Evolutionary conservation across 2,113 vertebrate genomes (phyloP).

Genomic region (Polypterus bichir): DNA sequence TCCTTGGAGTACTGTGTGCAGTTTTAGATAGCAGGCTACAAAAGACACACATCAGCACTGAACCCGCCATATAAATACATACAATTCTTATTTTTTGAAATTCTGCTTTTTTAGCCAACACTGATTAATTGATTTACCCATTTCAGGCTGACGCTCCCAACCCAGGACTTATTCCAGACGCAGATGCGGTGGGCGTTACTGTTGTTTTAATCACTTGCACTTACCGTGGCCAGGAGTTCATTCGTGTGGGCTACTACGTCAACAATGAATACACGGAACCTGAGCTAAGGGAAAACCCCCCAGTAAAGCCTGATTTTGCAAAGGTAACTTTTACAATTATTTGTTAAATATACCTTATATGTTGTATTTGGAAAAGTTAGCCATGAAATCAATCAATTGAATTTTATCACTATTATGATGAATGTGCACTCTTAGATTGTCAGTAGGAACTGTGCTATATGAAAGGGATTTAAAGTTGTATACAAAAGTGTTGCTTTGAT

Average conservation of each 20-base stretch:
- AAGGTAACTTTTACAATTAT: constrained; percentile 45
- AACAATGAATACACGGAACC: constrained; percentile 72
- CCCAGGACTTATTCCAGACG: constrained; percentile 65
- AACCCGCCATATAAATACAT: too few species aligned
- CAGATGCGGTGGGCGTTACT: constrained; percentile 66
- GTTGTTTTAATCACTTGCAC: constrained; percentile 69
- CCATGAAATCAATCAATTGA: background rate
- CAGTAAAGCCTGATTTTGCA: constrained; percentile 68
- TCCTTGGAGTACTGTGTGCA: too few species aligned
- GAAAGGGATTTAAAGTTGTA: too few species aligned
- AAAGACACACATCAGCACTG: too few species aligned
- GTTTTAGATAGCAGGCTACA: too few species aligned
- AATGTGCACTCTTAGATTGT: background rate
- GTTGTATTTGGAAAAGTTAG: background rate
- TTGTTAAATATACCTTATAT: background rate
- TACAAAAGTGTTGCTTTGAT: too few species aligned
- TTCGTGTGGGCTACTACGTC: constrained; percentile 68
- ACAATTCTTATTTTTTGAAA: too few species aligned
- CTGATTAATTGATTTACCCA: background rate
- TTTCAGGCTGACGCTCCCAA: constrained; percentile 63
- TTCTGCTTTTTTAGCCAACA: too few species aligned
- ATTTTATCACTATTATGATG: background rate
- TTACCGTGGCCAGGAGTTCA: constrained; percentile 68
- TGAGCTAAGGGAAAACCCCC: constrained; percentile 66
- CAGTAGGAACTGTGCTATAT: too few species aligned